Conservation (phyloP, 2,113 vertebrate species). For the Seriola dumerili region DNA sequence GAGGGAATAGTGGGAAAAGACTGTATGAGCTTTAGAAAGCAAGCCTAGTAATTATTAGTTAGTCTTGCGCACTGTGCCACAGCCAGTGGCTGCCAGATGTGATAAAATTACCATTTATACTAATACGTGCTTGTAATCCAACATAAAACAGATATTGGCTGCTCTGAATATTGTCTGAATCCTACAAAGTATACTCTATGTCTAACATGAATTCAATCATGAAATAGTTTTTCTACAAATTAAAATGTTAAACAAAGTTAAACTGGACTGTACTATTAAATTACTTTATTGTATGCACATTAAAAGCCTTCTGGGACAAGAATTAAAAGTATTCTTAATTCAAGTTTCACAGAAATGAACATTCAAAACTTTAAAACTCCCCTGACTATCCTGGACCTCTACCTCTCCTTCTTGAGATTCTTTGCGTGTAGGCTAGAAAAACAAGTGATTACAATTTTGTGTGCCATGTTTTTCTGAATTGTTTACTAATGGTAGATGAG, state of each 20-base stretch:
- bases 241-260: neutral
- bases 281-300: neutral
- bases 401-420: neutral
- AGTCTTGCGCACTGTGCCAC: neutral
- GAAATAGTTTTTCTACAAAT: neutral
- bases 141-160: neutral
- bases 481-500: conserved; percentile 59
- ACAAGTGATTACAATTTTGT: conserved; percentile 36
- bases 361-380: conserved; percentile 3
- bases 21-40: neutral
- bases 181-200: neutral
- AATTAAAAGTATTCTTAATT: neutral
- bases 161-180: neutral
- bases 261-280: neutral
- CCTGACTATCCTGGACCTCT: neutral
- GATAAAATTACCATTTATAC: neutral
- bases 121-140: neutral
- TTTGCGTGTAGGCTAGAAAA: conserved; percentile 12
- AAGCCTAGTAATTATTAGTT: conserved; percentile 27
- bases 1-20: conserved; percentile 28
- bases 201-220: neutral
- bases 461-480: conserved; percentile 36
- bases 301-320: neutral
- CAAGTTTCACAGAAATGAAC: neutral
- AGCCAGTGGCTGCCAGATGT: neutral